Conservation (phyloP, 2,888 invertebrate species). For the Dichetophora obliterata region DNA sequence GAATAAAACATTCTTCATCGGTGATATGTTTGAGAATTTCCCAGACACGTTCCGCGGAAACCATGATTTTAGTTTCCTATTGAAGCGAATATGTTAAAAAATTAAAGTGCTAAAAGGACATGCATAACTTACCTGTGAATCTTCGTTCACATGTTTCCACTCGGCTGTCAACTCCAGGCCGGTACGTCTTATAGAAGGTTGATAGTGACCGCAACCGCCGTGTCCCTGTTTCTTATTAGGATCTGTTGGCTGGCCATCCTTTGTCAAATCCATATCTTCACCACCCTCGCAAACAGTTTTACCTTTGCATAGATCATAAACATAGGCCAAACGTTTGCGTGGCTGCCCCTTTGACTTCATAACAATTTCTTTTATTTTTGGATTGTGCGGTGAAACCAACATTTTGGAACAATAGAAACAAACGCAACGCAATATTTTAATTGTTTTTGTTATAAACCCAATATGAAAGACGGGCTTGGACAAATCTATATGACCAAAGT, state of each 20-base stretch:
- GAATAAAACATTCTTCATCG: slow-evolving; percentile 95
- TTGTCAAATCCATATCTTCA: slow-evolving; percentile 94
- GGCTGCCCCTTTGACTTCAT: slow-evolving; percentile 97
- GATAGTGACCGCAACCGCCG: slow-evolving; percentile 98
- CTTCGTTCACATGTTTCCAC: slow-evolving; percentile 99
- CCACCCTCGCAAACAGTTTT: slow-evolving; percentile 99
- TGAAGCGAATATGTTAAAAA: not conserved
- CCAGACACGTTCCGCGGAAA: slow-evolving; percentile 96
- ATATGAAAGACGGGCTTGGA: slow-evolving; percentile 99
- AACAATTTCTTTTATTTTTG: slow-evolving; percentile 74
- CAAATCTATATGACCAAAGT: slow-evolving; percentile 98
- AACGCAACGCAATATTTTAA: slow-evolving; percentile 97
- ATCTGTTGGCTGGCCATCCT: slow-evolving; percentile 77
- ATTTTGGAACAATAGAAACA: slow-evolving; percentile 99
- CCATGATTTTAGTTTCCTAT: slow-evolving; percentile 88
- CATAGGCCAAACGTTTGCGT: slow-evolving; percentile 91
- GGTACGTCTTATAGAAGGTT: slow-evolving; percentile 89
- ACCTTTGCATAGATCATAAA: slow-evolving; percentile 98
- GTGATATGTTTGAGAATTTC: slow-evolving; percentile 96
- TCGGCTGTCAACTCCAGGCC: slow-evolving; percentile 96
- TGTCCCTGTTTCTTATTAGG: slow-evolving; percentile 76
- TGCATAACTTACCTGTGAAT: slow-evolving; percentile 77
- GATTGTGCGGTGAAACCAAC: slow-evolving; percentile 91
- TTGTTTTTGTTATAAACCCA: slow-evolving; percentile 96
- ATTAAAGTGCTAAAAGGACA: not conserved